phyloP scores from a whole-genome alignment of 35 echinoderm and acorn worm species.

The Lytechinus variegatus region DNA sequence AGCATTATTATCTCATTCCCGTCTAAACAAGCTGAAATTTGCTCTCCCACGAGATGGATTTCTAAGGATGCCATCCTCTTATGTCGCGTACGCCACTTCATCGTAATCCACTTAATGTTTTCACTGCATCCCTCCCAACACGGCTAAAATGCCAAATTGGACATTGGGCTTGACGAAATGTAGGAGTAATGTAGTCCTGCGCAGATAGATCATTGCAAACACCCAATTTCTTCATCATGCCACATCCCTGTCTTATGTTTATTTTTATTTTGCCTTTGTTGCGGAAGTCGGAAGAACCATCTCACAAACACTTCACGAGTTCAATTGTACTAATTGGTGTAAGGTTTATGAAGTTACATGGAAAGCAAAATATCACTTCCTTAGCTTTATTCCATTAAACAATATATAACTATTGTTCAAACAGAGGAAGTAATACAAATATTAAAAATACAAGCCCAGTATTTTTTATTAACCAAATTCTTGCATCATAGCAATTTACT shows the following conservation, averaged over 20 bases:
- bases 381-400: no score
- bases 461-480: no score
- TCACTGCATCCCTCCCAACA: background rate
- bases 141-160: background rate
- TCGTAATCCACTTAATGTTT: slow-evolving; percentile 13
- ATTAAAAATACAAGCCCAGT: no score
- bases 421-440: no score
- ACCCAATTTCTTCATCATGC: background rate
- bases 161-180: background rate
- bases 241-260: background rate
- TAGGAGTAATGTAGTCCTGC: background rate
- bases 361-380: no score
- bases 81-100: background rate
- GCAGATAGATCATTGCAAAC: background rate
- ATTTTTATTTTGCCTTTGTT: background rate
- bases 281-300: background rate
- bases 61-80: background rate
- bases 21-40: slow-evolving; percentile 5
- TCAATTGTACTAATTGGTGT: background rate
- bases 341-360: background rate
- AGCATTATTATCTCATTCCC: slow-evolving; percentile 12
- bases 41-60: background rate
- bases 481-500: no score
- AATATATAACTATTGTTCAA: no score
- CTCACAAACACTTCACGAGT: background rate